Evolutionary conservation across 2,797 vertebrate species (phyloP).

Genomic region (Myotis daubentonii): DNA sequence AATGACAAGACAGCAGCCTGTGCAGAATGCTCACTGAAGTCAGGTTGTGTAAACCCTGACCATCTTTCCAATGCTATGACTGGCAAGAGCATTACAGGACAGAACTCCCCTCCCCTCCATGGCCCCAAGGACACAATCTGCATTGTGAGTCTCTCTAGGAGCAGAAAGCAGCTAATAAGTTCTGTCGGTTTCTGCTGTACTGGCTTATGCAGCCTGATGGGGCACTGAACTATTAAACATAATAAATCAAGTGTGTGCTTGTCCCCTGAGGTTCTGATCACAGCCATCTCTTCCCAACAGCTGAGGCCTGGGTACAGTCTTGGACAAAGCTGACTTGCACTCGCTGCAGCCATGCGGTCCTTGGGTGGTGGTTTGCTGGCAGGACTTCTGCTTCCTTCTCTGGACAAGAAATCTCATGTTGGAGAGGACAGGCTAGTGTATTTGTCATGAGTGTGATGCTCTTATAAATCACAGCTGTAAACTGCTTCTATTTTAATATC

Average conservation of each 20-base stretch:
- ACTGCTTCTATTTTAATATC: neutral
- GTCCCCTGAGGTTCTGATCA: neutral
- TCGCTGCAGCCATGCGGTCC: rapidly evolving
- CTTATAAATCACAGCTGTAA: neutral
- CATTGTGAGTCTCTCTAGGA: slow-evolving; percentile 75
- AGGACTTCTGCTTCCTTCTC: no score
- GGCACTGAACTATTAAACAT: slow-evolving; percentile 85
- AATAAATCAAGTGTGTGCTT: slow-evolving; percentile 77
- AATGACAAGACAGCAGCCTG: neutral
- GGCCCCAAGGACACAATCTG: slow-evolving; percentile 71
- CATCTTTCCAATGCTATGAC: neutral
- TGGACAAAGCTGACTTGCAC: neutral
- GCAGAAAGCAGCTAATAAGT: slow-evolving; percentile 81
- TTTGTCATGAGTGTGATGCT: neutral
- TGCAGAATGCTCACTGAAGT: neutral
- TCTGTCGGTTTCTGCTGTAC: slow-evolving; percentile 80
- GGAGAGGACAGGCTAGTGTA: neutral
- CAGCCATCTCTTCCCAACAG: neutral
- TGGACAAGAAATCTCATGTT: neutral
- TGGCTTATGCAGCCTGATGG: slow-evolving; percentile 72
- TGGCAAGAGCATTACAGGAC: slow-evolving; percentile 35
- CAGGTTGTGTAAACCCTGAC: neutral
- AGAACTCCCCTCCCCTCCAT: neutral
- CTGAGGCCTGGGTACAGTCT: slow-evolving; percentile 35
- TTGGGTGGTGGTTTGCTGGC: neutral